A percentile compares a stretch with the other conserved stretches of the same genome.
Conservation (phyloP, 2,113 vertebrate species). For the Psittacula cyanocephala region DNA sequence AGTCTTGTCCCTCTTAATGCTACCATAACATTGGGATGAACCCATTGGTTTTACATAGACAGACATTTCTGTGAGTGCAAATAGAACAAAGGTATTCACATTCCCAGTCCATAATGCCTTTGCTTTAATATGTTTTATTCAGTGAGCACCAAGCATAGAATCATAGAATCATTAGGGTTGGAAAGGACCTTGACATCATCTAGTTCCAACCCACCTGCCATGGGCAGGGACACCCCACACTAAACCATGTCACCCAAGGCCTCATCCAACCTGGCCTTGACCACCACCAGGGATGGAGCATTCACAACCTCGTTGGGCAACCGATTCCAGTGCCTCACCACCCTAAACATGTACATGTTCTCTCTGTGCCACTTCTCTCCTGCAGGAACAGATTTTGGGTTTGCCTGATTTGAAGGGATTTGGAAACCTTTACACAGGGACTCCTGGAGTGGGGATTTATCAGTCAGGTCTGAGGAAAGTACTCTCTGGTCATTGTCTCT, state of each 20-base stretch:
- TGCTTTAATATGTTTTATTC: background rate
- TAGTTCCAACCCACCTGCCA: no score
- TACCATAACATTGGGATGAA: background rate
- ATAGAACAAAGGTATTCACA: background rate
- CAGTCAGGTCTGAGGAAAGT: background rate
- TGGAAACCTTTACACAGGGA: background rate
- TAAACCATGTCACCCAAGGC: no score
- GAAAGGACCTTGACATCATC: no score
- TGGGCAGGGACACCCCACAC: no score
- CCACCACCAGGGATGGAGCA: no score
- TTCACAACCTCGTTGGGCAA: no score
- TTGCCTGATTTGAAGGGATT: background rate
- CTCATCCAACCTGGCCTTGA: no score
- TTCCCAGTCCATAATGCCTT: background rate
- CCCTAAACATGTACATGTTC: rapidly evolving
- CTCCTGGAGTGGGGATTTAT: background rate
- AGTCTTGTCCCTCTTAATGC: background rate
- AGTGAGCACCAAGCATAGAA: background rate
- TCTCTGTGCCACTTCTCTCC: background rate
- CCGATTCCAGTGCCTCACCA: no score
- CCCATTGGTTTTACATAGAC: background rate
- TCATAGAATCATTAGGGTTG: no score
- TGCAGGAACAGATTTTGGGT: background rate
- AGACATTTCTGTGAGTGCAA: background rate
- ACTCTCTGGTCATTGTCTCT: background rate